phyloP scores from a whole-genome alignment of 1,140 invertebrate genomes.

The Calliopsis andreniformis region DNA sequence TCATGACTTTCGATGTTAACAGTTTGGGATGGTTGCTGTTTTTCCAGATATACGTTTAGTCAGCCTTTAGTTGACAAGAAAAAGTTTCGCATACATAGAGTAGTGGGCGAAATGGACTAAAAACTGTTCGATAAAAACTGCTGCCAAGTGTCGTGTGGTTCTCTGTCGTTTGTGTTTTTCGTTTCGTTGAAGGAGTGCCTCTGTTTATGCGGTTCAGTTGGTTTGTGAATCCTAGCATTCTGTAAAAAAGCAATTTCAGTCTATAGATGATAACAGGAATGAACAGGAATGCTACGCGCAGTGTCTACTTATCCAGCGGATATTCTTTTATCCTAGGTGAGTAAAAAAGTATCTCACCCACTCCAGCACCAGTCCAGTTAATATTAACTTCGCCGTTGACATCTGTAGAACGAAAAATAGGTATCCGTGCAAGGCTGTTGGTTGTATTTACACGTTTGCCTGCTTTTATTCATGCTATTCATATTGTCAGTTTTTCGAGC shows the following conservation, averaged over 20 bases:
- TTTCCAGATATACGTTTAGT: conserved; percentile 82
- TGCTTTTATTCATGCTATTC: conserved; percentile 49
- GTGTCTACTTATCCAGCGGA: conserved; percentile 78
- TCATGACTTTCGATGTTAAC: conserved; percentile 71
- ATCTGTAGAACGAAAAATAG: conserved; percentile 53
- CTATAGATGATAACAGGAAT: conserved; percentile 78
- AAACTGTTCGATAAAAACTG: conserved; percentile 76
- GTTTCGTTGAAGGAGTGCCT: conserved; percentile 59
- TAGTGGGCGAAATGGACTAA: conserved; percentile 69
- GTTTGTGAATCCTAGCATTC: conserved; percentile 78
- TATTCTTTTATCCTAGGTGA: conserved; percentile 79
- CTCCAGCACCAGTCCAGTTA: conserved; percentile 47
- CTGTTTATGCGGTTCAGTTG: conserved; percentile 74
- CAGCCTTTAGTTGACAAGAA: conserved; percentile 67
- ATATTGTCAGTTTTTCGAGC: conserved; percentile 68
- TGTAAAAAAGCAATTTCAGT: conserved; percentile 78
- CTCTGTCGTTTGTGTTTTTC: conserved; percentile 67
- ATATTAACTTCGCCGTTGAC: conserved; percentile 54
- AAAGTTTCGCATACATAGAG: conserved; percentile 58
- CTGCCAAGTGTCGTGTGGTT: conserved; percentile 69
- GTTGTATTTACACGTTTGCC: conserved; percentile 32
- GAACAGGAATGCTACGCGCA: conserved; percentile 75
- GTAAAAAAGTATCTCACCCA: conserved; percentile 76
- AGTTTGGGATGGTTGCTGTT: conserved; percentile 79
- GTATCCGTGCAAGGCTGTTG: conserved; percentile 37